These are phyloP conservation scores for Pseudorhiza aurosa DNA, from an alignment of 30 jellyfish, hydroid and myxozoan genomes.

Conservation along the genomic window DNA sequence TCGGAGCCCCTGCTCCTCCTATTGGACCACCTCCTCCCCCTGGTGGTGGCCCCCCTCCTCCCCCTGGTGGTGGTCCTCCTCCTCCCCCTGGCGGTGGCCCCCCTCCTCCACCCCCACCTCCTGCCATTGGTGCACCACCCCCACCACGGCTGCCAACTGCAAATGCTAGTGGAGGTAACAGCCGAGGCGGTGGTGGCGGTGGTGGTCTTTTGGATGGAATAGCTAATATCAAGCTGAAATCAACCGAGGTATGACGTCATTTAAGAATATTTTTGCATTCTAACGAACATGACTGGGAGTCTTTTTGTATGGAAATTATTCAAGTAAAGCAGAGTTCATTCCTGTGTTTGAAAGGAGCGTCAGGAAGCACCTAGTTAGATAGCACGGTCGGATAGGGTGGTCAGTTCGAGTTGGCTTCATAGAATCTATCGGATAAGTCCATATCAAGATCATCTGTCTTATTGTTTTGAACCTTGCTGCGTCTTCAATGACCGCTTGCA, in stretches of 20 bases:
- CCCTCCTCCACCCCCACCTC: conserved; percentile 97
- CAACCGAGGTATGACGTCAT: conserved; percentile 77
- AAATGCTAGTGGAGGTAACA: conserved; percentile 31
- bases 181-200: conserved; percentile 70
- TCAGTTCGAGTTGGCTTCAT: too few species aligned
- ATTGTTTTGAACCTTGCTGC: too few species aligned
- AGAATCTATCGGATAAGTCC: too few species aligned
- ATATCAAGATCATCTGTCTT: too few species aligned
- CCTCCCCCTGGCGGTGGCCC: conserved; percentile 78
- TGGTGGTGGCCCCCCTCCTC: conserved; percentile 71
- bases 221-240: conserved; percentile 58
- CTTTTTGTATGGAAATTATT: too few species aligned
- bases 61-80: conserved; percentile 56
- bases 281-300: neutral
- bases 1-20: conserved; percentile 74
- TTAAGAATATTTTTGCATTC: too few species aligned
- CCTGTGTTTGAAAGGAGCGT: too few species aligned
- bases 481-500: too few species aligned
- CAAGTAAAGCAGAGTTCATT: too few species aligned
- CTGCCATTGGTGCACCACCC: conserved; percentile 60
- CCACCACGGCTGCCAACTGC: conserved; percentile 84
- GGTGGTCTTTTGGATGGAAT: conserved; percentile 88
- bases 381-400: too few species aligned
- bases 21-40: conserved; percentile 76
- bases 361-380: too few species aligned